Evolutionary conservation across 2,113 vertebrate species (phyloP).

Genomic region (Lampris incognitus): DNA sequence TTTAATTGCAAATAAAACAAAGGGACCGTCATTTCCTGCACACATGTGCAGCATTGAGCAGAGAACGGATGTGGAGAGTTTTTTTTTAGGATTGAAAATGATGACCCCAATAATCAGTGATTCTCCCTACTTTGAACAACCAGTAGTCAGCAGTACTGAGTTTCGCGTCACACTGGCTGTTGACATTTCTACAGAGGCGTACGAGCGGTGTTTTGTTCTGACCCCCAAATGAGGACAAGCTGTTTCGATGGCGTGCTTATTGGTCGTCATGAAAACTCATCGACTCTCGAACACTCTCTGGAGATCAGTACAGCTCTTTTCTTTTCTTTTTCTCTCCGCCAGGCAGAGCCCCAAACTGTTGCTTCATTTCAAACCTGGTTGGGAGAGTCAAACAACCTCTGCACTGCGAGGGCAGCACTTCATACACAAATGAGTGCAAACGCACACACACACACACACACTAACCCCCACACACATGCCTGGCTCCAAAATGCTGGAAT

Average conservation of each 20-base stretch:
- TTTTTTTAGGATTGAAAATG: no score
- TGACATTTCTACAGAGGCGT: no score
- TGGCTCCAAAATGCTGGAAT: no score
- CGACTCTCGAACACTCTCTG: background rate
- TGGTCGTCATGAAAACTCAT: constrained; percentile 21
- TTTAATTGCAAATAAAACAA: no score
- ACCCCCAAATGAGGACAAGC: constrained; percentile 1
- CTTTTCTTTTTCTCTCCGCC: background rate
- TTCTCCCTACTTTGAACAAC: no score
- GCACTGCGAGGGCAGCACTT: constrained; percentile 32
- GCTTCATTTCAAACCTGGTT: constrained; percentile 22
- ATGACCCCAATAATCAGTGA: no score
- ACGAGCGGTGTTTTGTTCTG: background rate
- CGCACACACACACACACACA: background rate
- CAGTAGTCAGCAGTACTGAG: no score
- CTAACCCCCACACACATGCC: no score
- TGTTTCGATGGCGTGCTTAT: background rate
- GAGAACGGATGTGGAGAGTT: no score
- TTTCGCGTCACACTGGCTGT: no score
- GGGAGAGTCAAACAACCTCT: constrained; percentile 23
- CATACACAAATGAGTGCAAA: background rate
- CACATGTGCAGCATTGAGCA: no score
- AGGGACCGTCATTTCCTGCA: no score
- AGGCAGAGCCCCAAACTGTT: constrained; percentile 31
- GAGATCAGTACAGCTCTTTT: background rate